Evolutionary conservation across 2,113 vertebrate species (phyloP), one percentile per base, ranked within the genome.

Genomic region (Rhodinocichla rosea): DNA sequence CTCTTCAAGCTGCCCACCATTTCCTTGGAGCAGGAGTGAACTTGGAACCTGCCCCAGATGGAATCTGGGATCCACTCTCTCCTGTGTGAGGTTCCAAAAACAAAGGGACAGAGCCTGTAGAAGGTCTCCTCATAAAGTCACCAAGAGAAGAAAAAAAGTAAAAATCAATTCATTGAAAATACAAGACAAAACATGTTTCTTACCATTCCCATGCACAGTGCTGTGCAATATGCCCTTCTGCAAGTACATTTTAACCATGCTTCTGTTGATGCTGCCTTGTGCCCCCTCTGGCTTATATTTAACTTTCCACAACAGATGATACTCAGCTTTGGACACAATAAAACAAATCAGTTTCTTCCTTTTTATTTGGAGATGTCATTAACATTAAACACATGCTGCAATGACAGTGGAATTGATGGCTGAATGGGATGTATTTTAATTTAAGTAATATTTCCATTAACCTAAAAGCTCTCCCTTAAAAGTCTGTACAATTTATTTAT

Each of bases 391-490:
- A 88, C 94, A 92, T 90, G 62, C 64, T 69, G 49, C 91, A 95
- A 87, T 90, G 92, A 94, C 87, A 96, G 56, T 90, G 35, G 94
- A 97, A 97, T 53, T 96, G 94, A 98, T 91, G 94, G 67, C 68
- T 96, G 97, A 97, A 97, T 94, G 83, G 95, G 70, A 75, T 78
- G 87, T 55, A 93, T 98, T 96, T 97, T 97, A 97, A 97, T 96
- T 94, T 91, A 92, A 96, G 91, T 90, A 95, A 93, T 96, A 97
- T 94, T 97, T 97, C 94, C 90, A 94, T 96, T 97, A 90, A 96
- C 93, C 96, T 97, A 96, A 97, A 97, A 97, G 91, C 96, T 95
- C 81, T 89, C 89, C 89, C 93, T 97, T 97, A 93, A 95, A 97
- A 96, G 87, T 96, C 96, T 96, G 83, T 68, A 89, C 92, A 95